These are phyloP conservation scores for Hirtodrosophila histrioides DNA, from an alignment of 2,888 invertebrate species.

Conservation along the genomic window DNA sequence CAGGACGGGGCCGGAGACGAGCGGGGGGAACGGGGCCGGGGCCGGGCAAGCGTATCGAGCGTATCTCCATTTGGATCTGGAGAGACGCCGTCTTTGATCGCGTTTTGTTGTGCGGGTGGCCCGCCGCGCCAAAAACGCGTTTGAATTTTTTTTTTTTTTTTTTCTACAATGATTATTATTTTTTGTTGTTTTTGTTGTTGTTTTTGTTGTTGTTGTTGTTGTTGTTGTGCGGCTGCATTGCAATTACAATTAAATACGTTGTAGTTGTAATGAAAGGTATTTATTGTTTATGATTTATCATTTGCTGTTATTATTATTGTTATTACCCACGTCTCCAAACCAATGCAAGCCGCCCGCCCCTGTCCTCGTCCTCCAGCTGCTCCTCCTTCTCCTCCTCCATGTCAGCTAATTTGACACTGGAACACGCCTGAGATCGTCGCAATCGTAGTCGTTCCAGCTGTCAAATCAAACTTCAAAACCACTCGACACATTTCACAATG, in stretches of 20 bases:
- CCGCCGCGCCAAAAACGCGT: conserved; percentile 50
- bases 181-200: conserved; percentile 18
- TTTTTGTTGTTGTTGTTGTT: conserved; percentile 9
- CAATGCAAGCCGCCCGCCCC: neutral
- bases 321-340: conserved; percentile 36
- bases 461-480: conserved; percentile 66
- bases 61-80: conserved; percentile 58
- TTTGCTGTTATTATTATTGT: conserved; percentile 39
- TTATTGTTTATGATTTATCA: conserved; percentile 73
- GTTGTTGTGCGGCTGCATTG: conserved; percentile 37
- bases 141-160: neutral
- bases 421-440: conserved; percentile 59
- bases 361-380: conserved; percentile 6
- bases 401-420: conserved; percentile 75
- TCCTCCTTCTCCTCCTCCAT: conserved; percentile 21
- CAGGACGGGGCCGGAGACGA: too few relatives aligned
- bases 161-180: conserved; percentile 20
- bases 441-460: conserved; percentile 51
- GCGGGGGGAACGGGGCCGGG: too few relatives aligned
- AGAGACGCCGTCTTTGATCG: conserved; percentile 72
- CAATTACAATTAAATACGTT: conserved; percentile 53
- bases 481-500: conserved; percentile 69
- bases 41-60: conserved; percentile 1
- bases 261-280: conserved; percentile 51
- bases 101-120: conserved; percentile 68